Conservation (phyloP, 2,888 invertebrate species). For the Hetaerina titia region DNA sequence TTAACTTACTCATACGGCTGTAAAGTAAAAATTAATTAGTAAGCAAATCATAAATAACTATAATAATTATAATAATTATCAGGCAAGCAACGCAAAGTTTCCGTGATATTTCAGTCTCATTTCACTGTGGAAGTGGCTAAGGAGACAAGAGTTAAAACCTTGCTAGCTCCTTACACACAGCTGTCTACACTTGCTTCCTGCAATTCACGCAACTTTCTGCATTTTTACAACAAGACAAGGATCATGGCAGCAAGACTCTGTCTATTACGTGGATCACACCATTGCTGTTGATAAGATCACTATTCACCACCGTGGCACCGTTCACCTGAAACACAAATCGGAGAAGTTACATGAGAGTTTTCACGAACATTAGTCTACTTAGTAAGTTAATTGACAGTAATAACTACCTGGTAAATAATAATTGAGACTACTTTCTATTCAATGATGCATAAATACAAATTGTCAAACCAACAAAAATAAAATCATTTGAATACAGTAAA, state of each 20-base stretch:
- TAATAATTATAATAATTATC: conserved; percentile 41
- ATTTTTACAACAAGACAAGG: background rate
- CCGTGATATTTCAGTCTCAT: conserved; percentile 50
- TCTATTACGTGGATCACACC: conserved; percentile 78
- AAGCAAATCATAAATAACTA: conserved; percentile 58
- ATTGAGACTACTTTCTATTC: too few relatives aligned
- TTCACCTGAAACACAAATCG: conserved; percentile 74
- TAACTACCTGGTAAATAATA: too few relatives aligned
- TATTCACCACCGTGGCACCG: conserved; percentile 75
- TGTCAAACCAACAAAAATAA: too few relatives aligned
- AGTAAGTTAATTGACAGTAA: too few relatives aligned
- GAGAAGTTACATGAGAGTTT: too few relatives aligned
- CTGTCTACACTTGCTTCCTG: conserved; percentile 28
- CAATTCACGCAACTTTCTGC: background rate
- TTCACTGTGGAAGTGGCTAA: conserved; percentile 49
- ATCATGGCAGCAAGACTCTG: conserved; percentile 76
- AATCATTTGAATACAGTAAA: too few relatives aligned
- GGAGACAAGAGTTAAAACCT: background rate
- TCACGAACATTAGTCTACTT: too few relatives aligned
- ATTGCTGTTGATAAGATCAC: conserved; percentile 77
- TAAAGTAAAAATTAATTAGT: conserved; percentile 50
- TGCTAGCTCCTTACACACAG: conserved; percentile 11
- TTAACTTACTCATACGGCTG: conserved; percentile 33
- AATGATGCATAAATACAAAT: too few relatives aligned
- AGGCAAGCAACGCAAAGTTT: conserved; percentile 43